These are phyloP conservation scores for Phyllotreta cruciferae DNA, from an alignment of 2,888 invertebrate genomes.

Conservation along the genomic window DNA sequence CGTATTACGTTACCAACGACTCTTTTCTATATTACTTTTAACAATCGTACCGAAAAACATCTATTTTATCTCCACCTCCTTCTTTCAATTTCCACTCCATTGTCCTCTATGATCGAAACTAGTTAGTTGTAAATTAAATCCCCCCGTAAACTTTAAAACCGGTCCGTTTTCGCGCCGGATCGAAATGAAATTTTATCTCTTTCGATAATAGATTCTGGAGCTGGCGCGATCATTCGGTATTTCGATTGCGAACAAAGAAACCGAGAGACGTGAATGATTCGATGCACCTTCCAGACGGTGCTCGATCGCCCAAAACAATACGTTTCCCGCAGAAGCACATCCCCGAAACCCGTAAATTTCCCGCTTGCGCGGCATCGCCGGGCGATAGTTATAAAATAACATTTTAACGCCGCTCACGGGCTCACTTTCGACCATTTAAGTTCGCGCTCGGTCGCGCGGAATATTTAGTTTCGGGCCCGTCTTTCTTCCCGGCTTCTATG, in stretches of 20 bases:
- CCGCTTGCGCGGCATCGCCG: conserved; percentile 25
- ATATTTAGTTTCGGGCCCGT: conserved; percentile 54
- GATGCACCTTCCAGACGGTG: conserved; percentile 26
- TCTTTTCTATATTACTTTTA: too few relatives aligned
- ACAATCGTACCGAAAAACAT: too few relatives aligned
- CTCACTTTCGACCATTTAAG: conserved; percentile 50
- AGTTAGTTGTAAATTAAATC: too few relatives aligned
- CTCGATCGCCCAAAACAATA: conserved; percentile 31
- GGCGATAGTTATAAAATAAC: conserved; percentile 44
- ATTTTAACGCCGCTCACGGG: conserved; percentile 50
- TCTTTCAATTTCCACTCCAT: too few relatives aligned
- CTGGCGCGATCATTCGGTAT: conserved; percentile 17
- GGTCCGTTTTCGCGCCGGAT: too few relatives aligned
- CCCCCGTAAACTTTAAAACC: too few relatives aligned
- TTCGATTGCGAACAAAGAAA: conserved; percentile 22
- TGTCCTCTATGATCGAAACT: too few relatives aligned
- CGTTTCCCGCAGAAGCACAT: conserved; percentile 31
- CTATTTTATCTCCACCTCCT: too few relatives aligned
- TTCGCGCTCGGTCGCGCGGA: conserved; percentile 53
- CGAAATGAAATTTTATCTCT: conserved; percentile 15
- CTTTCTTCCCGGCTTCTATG: conserved; percentile 35
- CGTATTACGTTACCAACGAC: too few relatives aligned
- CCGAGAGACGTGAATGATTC: conserved; percentile 27
- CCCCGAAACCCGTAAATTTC: conserved; percentile 21
- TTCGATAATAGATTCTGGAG: conserved; percentile 13